phyloP scores from a whole-genome alignment of 2,113 vertebrate genomes.

The Saguinus imperator region DNA sequence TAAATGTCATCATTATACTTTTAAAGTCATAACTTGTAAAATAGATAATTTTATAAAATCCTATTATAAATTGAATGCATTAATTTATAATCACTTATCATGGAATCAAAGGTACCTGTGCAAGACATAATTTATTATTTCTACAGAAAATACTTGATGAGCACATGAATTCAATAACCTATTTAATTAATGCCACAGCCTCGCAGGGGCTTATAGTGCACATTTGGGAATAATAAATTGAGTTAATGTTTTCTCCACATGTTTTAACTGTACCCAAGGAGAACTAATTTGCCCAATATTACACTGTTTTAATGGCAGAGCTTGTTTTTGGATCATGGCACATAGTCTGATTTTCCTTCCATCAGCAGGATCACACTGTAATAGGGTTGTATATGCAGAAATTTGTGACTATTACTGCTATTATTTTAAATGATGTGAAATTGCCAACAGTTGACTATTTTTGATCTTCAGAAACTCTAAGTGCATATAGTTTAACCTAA shows the following conservation, averaged over 20 bases:
- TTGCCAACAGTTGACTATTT: neutral
- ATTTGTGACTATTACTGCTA: neutral
- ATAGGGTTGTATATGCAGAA: neutral
- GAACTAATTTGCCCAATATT: neutral
- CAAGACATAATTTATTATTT: neutral
- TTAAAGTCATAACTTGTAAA: neutral
- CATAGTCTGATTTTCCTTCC: neutral
- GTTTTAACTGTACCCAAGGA: neutral
- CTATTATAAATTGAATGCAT: neutral
- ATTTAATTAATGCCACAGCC: neutral
- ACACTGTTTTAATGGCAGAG: neutral
- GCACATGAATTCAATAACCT: neutral
- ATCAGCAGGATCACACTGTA: neutral
- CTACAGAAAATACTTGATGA: neutral
- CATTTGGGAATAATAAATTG: neutral
- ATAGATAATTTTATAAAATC: neutral
- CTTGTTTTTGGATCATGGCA: neutral
- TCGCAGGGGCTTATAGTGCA: neutral
- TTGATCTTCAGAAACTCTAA: neutral
- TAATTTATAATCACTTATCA: neutral
- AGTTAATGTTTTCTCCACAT: neutral
- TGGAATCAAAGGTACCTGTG: neutral
- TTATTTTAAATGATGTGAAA: neutral
- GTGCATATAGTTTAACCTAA: neutral
- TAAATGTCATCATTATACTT: neutral